Evolutionary conservation across 2,113 vertebrate genomes (phyloP).

Genomic region (Protobothrops mucrosquamatus): DNA sequence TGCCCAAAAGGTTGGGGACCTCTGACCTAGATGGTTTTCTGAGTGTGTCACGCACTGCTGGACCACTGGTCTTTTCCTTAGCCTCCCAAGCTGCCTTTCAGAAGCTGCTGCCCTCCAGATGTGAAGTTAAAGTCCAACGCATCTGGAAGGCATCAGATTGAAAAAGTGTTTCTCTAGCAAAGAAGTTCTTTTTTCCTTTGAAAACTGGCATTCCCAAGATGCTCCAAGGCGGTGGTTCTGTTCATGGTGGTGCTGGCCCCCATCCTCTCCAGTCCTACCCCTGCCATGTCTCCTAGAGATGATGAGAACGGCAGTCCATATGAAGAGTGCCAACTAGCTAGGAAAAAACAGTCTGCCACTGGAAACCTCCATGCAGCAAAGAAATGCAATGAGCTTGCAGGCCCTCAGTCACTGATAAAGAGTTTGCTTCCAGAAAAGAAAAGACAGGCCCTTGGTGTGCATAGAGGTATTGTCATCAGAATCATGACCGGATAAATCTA

Average conservation of each 20-base stretch:
- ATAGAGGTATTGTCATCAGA: background rate
- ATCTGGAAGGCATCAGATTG: background rate
- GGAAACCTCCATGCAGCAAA: background rate
- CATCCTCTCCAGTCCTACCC: background rate
- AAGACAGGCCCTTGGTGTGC: background rate
- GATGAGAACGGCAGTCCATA: background rate
- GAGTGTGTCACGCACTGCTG: background rate
- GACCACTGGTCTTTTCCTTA: background rate
- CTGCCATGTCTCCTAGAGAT: background rate
- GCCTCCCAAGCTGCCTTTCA: background rate
- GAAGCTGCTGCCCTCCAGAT: background rate
- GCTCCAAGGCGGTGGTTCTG: background rate
- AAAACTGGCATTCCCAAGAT: background rate
- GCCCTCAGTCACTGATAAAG: background rate
- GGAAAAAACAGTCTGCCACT: background rate
- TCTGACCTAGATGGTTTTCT: no score
- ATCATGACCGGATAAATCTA: background rate
- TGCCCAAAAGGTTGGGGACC: no score
- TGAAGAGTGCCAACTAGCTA: background rate
- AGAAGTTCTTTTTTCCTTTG: background rate
- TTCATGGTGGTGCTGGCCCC: background rate
- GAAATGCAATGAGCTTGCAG: background rate
- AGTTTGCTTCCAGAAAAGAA: background rate
- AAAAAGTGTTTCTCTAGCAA: background rate
- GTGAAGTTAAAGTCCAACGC: background rate